Base-by-base conservation (phyloP, 2,888 invertebrate species). In the Cheilosia impressa region DNA sequence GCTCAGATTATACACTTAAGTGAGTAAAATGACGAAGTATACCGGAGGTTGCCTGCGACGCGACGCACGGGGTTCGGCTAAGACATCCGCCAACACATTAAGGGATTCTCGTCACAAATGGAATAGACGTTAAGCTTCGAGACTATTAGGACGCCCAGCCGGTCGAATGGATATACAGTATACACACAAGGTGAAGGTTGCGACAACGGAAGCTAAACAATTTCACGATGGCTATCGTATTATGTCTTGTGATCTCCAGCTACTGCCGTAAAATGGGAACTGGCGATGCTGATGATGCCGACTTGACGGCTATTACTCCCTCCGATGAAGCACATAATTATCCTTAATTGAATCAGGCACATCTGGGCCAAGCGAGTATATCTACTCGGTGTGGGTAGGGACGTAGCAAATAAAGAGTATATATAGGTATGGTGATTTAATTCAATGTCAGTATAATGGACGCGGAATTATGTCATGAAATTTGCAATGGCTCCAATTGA, bases 241-340 rank as follows among this genome's bases (percentile, higher is more conserved):
- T 81, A 81, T 77, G 72, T 71, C 63, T 69, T 43, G 79, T 63
- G 73, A 84, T 84, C 84, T 65, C n/a, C 53, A 31, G 47, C 41
- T 47, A 62, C 66, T 76, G 68, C 45, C 53, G 75, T 60, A 62
- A 63, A 84, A 81, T 55, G 31, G 50, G 60, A 68, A 41, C 73
- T 57, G 65, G 57, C 41, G 71, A 79, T 69, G 80, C 69, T 50
- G 75, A 80, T 76, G 71, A 81, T 81, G 72, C 77, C 66, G 81
- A 81, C 72, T 85, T 81, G 81, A 85, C 81, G 85, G 76, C 76
- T 85, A 85, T 85, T 85, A 81, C 85, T 72, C 76, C 85, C 81
- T 85, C 85, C 81, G 81, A 80, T 85, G 85, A 85, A 85, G 85
- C 85, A 85, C 85, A 85, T 85, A 81, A 85, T 85, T 85, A 85